phyloP scores from a whole-genome alignment of 2,113 vertebrate species.

The Machaerirhynchus nigripectus region DNA sequence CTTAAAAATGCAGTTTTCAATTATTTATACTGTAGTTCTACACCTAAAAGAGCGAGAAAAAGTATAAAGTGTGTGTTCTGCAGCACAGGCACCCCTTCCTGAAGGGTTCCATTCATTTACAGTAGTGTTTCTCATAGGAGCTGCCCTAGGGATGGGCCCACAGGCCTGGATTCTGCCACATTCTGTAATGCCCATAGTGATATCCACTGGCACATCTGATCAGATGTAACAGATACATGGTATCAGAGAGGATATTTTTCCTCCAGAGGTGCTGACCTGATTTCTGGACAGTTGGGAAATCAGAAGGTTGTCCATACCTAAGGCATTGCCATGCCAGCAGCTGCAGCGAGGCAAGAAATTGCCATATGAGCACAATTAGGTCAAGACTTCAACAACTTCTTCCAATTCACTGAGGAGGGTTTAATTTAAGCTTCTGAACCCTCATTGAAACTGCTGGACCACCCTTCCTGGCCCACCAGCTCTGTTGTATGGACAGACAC shows the following conservation, averaged over 20 bases:
- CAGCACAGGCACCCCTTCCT: background rate
- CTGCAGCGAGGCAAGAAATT: background rate
- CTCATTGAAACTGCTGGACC: background rate
- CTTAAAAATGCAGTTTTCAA: background rate
- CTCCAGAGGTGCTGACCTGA: background rate
- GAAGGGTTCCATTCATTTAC: background rate
- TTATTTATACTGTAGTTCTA: slow-evolving; percentile 16
- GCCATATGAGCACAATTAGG: background rate
- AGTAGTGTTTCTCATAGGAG: background rate
- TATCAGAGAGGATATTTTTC: background rate
- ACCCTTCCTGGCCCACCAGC: background rate
- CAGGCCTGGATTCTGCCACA: background rate
- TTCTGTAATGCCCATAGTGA: background rate
- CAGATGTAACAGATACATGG: background rate
- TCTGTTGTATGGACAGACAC: background rate
- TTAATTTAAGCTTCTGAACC: background rate
- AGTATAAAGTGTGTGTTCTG: background rate
- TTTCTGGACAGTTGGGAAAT: background rate
- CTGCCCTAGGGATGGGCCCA: background rate
- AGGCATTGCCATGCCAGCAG: background rate
- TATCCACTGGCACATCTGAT: background rate
- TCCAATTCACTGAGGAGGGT: background rate
- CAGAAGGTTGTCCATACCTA: background rate
- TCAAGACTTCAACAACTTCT: background rate
- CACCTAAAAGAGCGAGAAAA: background rate